Conservation (phyloP, 92 coral and sea anemone species). For the Siderastrea siderea region DNA sequence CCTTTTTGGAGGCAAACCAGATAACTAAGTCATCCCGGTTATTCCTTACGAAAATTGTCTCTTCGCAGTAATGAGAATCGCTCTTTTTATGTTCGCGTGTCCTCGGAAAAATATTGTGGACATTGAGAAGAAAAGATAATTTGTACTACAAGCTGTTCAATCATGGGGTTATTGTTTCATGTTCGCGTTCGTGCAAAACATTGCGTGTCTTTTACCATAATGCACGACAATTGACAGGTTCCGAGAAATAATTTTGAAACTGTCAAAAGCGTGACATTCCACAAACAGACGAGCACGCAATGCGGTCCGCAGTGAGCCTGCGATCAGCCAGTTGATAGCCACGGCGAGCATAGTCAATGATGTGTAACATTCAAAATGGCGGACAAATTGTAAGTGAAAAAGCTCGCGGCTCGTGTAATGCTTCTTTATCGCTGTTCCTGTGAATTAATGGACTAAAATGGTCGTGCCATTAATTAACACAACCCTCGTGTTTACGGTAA, state of each 20-base stretch:
- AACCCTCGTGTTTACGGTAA: no score
- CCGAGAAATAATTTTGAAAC: not conserved
- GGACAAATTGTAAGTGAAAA: not conserved
- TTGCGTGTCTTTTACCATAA: conserved; percentile 33
- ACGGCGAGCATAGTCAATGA: conserved; percentile 18
- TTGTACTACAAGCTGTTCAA: conserved; percentile 11
- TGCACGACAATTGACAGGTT: not conserved
- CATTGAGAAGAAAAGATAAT: not conserved
- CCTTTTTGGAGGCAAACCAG: not conserved
- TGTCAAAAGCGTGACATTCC: conserved; percentile 37
- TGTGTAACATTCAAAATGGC: conserved; percentile 8
- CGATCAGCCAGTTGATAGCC: conserved; percentile 25
- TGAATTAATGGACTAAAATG: not conserved
- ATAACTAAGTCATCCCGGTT: not conserved
- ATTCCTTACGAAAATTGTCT: not conserved
- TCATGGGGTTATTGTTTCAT: not conserved
- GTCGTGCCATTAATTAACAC: no score
- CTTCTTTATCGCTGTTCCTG: not conserved
- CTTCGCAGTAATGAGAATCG: not conserved
- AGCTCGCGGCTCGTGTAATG: no score
- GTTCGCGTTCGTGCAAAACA: conserved; percentile 26
- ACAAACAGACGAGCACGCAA: conserved; percentile 49
- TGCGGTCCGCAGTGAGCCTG: conserved; percentile 22
- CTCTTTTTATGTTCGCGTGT: not conserved
- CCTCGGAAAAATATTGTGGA: not conserved